A percentile compares a stretch with the other conserved stretches of the same genome.
Evolutionary conservation across 1,140 invertebrate species (phyloP).

Genomic region (Trichoplusia ni): DNA sequence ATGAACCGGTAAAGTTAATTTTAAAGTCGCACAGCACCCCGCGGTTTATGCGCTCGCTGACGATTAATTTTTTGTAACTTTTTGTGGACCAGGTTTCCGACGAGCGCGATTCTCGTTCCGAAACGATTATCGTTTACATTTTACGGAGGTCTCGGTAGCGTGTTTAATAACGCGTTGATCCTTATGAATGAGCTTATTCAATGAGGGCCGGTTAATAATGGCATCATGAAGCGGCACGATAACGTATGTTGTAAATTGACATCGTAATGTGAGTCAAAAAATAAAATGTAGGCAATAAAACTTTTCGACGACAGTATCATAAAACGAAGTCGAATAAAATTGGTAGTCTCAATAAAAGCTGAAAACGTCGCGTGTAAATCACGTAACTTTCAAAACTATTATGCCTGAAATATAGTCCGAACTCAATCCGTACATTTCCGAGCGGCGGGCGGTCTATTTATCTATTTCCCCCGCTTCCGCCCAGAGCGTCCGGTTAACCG

Average conservation of each 20-base stretch:
- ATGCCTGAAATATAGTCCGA: slow-evolving; percentile 79
- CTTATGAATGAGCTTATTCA: slow-evolving; percentile 40
- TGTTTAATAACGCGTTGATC: slow-evolving; percentile 43
- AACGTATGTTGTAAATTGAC: slow-evolving; percentile 44
- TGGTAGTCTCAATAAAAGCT: slow-evolving; percentile 63
- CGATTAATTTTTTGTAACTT: slow-evolving; percentile 68
- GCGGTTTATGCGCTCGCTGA: slow-evolving; percentile 60
- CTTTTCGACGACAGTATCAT: slow-evolving; percentile 59
- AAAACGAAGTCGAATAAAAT: slow-evolving; percentile 60
- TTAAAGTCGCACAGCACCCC: slow-evolving; percentile 73
- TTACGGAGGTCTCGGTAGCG: slow-evolving; percentile 39
- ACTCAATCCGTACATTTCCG: slow-evolving; percentile 80
- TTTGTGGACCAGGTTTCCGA: slow-evolving; percentile 54
- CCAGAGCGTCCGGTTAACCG: slow-evolving; percentile 79
- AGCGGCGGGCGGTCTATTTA: slow-evolving; percentile 79
- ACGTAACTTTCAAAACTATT: slow-evolving; percentile 79
- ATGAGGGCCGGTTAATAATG: slow-evolving; percentile 8
- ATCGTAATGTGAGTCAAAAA: slow-evolving; percentile 50
- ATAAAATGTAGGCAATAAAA: slow-evolving; percentile 59
- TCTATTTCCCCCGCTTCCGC: slow-evolving; percentile 80
- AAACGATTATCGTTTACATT: slow-evolving; percentile 56
- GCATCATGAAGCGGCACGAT: not conserved
- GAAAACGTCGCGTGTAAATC: slow-evolving; percentile 76
- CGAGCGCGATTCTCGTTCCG: slow-evolving; percentile 53
- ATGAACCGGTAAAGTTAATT: slow-evolving; percentile 80